Evolutionary conservation across 2,797 vertebrate genomes (phyloP).

Genomic region (Poecilia gillii): DNA sequence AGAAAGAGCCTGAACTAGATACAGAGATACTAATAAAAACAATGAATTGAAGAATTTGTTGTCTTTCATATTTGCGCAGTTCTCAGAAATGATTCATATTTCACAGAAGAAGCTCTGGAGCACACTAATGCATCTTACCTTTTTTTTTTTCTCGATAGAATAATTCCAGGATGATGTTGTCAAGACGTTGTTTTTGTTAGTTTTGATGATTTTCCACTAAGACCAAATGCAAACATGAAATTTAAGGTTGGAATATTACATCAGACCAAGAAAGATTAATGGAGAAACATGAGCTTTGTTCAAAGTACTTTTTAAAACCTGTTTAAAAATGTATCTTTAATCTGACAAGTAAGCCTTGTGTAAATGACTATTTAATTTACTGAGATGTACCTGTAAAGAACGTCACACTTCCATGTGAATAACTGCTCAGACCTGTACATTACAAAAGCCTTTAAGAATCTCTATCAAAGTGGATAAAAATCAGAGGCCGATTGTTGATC

Average conservation of each 20-base stretch:
- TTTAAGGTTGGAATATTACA: background rate
- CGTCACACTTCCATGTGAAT: background rate
- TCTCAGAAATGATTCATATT: too few species aligned
- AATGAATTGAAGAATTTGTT: background rate
- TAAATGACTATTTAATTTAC: background rate
- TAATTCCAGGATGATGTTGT: background rate
- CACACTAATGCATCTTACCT: background rate
- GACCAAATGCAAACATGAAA: background rate
- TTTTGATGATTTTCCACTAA: background rate
- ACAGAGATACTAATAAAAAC: background rate
- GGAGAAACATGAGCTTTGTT: background rate
- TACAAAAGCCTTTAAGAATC: background rate
- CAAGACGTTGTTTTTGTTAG: background rate
- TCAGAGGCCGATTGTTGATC: background rate
- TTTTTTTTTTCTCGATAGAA: too few species aligned
- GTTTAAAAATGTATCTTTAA: background rate
- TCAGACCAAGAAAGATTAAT: background rate
- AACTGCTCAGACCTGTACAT: background rate
- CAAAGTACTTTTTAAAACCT: background rate
- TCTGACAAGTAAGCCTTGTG: background rate
- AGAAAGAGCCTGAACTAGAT: background rate
- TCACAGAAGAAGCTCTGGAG: background rate
- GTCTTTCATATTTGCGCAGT: background rate
- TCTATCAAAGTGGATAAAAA: background rate
- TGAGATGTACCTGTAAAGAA: background rate